Evolutionary conservation across 1,140 invertebrate genomes (phyloP).

Genomic region (Sminthurides bifidus): DNA sequence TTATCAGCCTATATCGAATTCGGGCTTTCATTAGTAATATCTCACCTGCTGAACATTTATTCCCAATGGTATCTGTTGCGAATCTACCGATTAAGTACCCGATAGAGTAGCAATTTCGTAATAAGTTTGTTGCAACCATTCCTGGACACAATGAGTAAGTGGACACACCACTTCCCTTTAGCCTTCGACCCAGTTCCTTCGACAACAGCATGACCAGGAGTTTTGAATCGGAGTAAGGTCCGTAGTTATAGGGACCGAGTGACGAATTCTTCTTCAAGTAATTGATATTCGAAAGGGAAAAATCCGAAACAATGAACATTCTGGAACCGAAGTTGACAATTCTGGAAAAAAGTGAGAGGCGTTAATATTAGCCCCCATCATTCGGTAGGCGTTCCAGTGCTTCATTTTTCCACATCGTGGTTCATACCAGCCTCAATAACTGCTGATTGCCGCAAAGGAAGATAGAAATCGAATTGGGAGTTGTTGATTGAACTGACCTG

Average conservation of each 20-base stretch:
- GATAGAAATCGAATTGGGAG: not conserved
- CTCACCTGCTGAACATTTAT: conserved; percentile 1
- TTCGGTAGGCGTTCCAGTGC: not conserved
- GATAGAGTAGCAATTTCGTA: conserved; percentile 36
- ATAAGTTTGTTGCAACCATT: conserved; percentile 40
- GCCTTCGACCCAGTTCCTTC: conserved; percentile 33
- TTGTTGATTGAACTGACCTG: not conserved
- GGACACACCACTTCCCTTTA: conserved; percentile 36
- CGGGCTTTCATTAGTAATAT: not conserved
- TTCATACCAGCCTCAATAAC: not conserved
- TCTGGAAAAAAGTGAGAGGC: not conserved
- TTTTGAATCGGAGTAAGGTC: conserved; percentile 39
- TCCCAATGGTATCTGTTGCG: not conserved
- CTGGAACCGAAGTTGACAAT: conserved; percentile 7
- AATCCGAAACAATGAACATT: too few species aligned
- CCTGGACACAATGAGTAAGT: conserved; percentile 43
- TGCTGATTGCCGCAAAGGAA: not conserved
- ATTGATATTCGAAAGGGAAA: conserved; percentile 35
- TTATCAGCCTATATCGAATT: too few species aligned
- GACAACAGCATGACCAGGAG: conserved; percentile 36
- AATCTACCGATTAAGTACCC: conserved; percentile 21
- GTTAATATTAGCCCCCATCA: not conserved
- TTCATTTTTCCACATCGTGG: not conserved
- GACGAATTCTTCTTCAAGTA: conserved; percentile 33
- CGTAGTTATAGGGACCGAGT: conserved; percentile 32